These are phyloP conservation scores for Callorhinus ursinus DNA, from an alignment of 2,113 vertebrate species.

Conservation along the genomic window DNA sequence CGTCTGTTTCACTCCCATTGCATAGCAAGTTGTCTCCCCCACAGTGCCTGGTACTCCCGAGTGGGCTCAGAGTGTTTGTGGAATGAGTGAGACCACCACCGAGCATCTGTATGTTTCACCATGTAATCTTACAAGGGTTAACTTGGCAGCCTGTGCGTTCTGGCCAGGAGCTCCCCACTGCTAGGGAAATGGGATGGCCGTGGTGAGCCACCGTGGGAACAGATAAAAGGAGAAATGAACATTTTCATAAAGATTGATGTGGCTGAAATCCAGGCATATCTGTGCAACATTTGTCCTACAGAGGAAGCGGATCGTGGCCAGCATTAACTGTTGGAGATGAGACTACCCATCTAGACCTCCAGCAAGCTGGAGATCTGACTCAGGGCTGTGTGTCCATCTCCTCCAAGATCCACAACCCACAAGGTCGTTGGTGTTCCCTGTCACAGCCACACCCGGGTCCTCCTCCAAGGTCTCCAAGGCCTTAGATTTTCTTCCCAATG, in stretches of 20 bases:
- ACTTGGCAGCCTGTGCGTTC: neutral
- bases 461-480: neutral
- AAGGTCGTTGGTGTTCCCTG: neutral
- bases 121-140: neutral
- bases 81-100: too few species aligned
- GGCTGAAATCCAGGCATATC: neutral
- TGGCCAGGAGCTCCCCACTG: neutral
- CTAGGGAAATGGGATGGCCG: too few species aligned
- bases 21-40: neutral
- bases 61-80: rapidly evolving
- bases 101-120: neutral
- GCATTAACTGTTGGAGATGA: rapidly evolving
- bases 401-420: neutral
- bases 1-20: neutral
- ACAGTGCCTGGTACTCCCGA: neutral
- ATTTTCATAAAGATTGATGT: neutral
- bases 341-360: neutral
- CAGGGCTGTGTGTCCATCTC: neutral
- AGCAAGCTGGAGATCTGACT: rapidly evolving
- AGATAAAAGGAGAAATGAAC: neutral
- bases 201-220: neutral
- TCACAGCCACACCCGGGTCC: rapidly evolving
- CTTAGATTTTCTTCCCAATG: neutral
- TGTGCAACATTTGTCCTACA: too few species aligned
- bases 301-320: neutral